Evolutionary conservation across 1,140 invertebrate species (phyloP).

Genomic region (Danaus plexippus): DNA sequence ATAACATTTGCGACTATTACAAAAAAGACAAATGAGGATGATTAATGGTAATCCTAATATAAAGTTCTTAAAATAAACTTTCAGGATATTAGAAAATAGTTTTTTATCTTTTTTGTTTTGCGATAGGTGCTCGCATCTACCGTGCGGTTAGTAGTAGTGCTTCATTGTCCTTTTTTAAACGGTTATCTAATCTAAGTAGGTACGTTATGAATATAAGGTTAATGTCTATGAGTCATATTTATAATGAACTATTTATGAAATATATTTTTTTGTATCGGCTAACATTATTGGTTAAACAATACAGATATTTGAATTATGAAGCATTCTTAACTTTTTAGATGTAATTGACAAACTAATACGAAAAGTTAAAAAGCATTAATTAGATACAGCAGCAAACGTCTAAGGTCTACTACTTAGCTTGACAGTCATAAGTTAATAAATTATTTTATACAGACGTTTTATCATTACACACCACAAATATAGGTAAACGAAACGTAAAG

Average conservation of each 20-base stretch:
- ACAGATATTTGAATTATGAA: constrained; percentile 23
- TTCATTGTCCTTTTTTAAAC: constrained; percentile 7
- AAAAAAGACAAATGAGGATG: constrained; percentile 25
- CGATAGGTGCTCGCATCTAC: constrained; percentile 1
- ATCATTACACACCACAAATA: constrained; percentile 50
- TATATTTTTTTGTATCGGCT: no score
- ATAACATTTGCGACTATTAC: constrained; percentile 13
- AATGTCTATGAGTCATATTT: no score
- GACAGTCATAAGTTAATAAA: constrained; percentile 56
- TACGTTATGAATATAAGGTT: no score
- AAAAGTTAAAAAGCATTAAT: constrained; percentile 35
- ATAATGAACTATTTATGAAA: no score
- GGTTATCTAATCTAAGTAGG: no score
- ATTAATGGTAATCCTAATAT: constrained; percentile 6
- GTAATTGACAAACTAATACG: constrained; percentile 41
- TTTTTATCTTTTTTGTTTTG: not conserved
- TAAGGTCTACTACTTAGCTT: constrained; percentile 41
- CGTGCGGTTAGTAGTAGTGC: constrained; percentile 12
- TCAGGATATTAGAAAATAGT: constrained; percentile 1
- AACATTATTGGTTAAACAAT: no score
- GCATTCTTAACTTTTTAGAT: constrained; percentile 5
- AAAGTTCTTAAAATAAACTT: constrained; percentile 10
- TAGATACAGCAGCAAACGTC: constrained; percentile 53
- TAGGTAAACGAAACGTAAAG: constrained; percentile 23
- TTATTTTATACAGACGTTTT: constrained; percentile 56